Evolutionary conservation across 1,140 invertebrate species (phyloP), one percentile per base, ranked within the genome.

Genomic region (Cheumatopsyche charites): DNA sequence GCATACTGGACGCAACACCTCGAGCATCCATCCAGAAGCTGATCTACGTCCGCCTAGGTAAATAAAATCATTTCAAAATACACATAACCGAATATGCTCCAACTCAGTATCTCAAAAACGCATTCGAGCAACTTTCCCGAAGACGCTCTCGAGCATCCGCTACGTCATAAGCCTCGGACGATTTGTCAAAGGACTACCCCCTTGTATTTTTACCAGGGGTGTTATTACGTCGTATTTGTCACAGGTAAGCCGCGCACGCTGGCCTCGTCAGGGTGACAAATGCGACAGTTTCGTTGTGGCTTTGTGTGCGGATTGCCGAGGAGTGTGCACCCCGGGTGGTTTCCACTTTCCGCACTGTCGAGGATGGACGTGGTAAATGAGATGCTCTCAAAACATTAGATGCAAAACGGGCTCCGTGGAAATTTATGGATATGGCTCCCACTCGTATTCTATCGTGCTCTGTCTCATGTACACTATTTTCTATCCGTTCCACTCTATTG

Each of bases 1-100:
- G 91, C 74, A 96, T 96, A 77, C 84, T 96, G 65, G 88, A 94
- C 77, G 90, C 90, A 0, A 84, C 85, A 25, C 90, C 90, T 0
- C 83, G 94, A 58, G 86, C 88, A 47, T 87, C 90, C 69, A 93
- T 95, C 86, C 90, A 93, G 81, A 92, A 94, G 79, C 84, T 95
- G 17, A 88, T 96, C 63, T 96, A 96, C 82, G 80, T 90, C 68
- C 87, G 93, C 80, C 83, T 94, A 47, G 87, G 94, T 95, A 85
- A 89, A 88, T 83, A 42, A 12, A 29, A 29, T 9, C 6, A 11
- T 29, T 62, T 21, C 4, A 21, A 19, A 58, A 3, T 21, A 12
- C 52, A 58, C 23, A 58, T 58, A 58, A 6, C 11, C n/a, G n/a
- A n/a, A n/a, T n/a, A n/a, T n/a, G n/a, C n/a, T n/a, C 7, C 42